A percentile compares a stretch with the other conserved stretches of the same genome.
Evolutionary conservation across 2,113 vertebrate species (phyloP).

Genomic region (Stegostoma tigrinum): DNA sequence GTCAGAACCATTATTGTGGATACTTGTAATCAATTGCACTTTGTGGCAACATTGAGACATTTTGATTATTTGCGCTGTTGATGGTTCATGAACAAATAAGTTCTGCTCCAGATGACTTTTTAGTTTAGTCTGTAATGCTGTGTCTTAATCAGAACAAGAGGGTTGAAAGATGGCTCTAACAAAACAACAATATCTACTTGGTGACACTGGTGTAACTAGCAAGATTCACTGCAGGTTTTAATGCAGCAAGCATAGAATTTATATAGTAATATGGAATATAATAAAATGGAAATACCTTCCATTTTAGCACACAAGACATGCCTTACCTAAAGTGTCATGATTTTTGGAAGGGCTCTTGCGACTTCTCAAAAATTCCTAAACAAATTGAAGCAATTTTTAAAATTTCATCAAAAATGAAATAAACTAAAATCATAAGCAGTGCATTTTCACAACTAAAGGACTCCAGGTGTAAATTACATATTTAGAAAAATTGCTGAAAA

Average conservation of each 20-base stretch:
- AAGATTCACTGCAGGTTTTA: not conserved
- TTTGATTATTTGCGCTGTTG: not conserved
- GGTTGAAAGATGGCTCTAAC: not conserved
- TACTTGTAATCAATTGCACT: not conserved
- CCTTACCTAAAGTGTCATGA: slow-evolving; percentile 47
- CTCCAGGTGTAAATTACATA: not conserved
- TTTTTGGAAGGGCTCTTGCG: slow-evolving; percentile 37
- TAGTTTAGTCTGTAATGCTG: not conserved
- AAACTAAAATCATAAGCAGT: not conserved
- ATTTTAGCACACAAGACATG: not conserved
- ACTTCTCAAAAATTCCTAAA: slow-evolving; percentile 47
- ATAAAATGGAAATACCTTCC: no score
- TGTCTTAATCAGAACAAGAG: not conserved
- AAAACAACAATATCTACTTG: not conserved
- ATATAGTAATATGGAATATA: no score
- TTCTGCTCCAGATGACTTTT: not conserved
- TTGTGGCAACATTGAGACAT: not conserved
- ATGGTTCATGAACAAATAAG: not conserved
- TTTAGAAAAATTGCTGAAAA: not conserved
- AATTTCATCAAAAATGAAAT: not conserved
- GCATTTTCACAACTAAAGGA: not conserved
- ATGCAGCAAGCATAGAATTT: no score
- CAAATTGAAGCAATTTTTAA: not conserved
- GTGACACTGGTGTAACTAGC: not conserved
- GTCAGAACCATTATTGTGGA: not conserved